Evolutionary conservation across 2,888 invertebrate genomes (phyloP).

Genomic region (Spodoptera littoralis): DNA sequence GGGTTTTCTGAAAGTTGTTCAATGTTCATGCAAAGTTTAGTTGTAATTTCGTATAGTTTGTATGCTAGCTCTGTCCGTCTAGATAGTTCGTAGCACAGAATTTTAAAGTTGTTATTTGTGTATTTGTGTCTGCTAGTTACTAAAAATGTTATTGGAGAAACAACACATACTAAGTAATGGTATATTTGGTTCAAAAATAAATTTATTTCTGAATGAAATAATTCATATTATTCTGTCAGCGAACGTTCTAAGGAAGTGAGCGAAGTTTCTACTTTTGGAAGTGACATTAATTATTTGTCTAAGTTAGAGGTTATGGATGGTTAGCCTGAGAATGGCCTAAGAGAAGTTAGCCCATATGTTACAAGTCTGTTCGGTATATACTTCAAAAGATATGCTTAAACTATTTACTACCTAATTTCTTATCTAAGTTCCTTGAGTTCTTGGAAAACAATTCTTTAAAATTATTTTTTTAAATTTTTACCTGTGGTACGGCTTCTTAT

Average conservation of each 20-base stretch:
- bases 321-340: constrained; percentile 31
- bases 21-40: constrained; percentile 55
- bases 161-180: too few relatives aligned
- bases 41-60: constrained; percentile 49
- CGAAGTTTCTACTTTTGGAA: constrained; percentile 28
- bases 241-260: background rate
- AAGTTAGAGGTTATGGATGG: constrained; percentile 36
- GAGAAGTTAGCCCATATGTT: constrained; percentile 36
- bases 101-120: constrained; percentile 16
- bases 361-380: constrained; percentile 25
- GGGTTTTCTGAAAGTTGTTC: constrained; percentile 77
- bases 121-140: constrained; percentile 1
- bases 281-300: constrained; percentile 44
- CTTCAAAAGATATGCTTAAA: constrained; percentile 15
- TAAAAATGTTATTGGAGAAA: too few relatives aligned
- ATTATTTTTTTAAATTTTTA: constrained; percentile 50
- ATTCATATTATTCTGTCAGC: too few relatives aligned
- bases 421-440: background rate
- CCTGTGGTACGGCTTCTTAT: constrained; percentile 77
- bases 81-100: constrained; percentile 8
- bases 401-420: constrained; percentile 18
- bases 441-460: too few relatives aligned
- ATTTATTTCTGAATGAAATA: too few relatives aligned
- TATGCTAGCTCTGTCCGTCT: constrained; percentile 9
- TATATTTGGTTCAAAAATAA: too few relatives aligned